A percentile compares a stretch with the other conserved stretches of the same genome.
Evolutionary conservation across 2,797 vertebrate genomes (phyloP).

Genomic region (Rhyacichthys aspro): DNA sequence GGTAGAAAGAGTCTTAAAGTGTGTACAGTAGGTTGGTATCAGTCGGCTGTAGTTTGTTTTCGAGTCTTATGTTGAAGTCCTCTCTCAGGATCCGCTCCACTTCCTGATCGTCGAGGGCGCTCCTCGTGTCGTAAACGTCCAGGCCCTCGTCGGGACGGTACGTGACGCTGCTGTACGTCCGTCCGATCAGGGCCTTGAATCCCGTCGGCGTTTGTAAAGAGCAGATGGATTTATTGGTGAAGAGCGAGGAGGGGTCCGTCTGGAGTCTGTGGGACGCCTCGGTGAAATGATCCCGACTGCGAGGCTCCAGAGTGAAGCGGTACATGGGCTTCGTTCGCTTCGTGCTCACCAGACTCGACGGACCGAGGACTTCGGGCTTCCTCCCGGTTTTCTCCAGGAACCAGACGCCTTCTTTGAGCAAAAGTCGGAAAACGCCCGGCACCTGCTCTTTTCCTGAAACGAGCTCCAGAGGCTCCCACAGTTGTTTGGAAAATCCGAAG

Average conservation of each 20-base stretch:
- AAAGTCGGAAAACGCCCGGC: slow-evolving; percentile 79
- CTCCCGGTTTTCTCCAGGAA: slow-evolving; percentile 83
- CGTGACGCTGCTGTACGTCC: slow-evolving; percentile 80
- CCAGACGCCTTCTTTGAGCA: slow-evolving; percentile 76
- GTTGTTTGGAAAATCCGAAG: slow-evolving; percentile 81
- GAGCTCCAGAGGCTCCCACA: slow-evolving; percentile 85
- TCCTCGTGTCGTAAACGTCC: slow-evolving; percentile 82
- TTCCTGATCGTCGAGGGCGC: slow-evolving; percentile 77
- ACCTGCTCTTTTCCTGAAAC: slow-evolving; percentile 83
- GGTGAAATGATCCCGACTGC: slow-evolving; percentile 73
- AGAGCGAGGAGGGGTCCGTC: slow-evolving; percentile 78
- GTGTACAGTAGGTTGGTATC: slow-evolving; percentile 49
- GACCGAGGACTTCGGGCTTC: slow-evolving; percentile 74
- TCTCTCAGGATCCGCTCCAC: slow-evolving; percentile 80
- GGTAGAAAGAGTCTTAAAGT: too few relatives aligned
- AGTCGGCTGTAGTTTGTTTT: slow-evolving; percentile 75
- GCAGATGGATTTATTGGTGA: slow-evolving; percentile 87
- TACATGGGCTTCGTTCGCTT: slow-evolving; percentile 70
- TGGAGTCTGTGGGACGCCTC: slow-evolving; percentile 70
- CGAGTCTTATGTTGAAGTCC: slow-evolving; percentile 79
- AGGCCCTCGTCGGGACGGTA: slow-evolving; percentile 82
- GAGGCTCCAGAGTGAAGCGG: slow-evolving; percentile 80
- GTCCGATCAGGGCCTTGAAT: slow-evolving; percentile 82
- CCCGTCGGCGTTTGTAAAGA: slow-evolving; percentile 82
- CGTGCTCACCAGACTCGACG: slow-evolving; percentile 77